A percentile compares a stretch with the other conserved stretches of the same genome.
Evolutionary conservation across 2,113 vertebrate genomes (phyloP).

Genomic region (Stomatorhinus ivindoensis): DNA sequence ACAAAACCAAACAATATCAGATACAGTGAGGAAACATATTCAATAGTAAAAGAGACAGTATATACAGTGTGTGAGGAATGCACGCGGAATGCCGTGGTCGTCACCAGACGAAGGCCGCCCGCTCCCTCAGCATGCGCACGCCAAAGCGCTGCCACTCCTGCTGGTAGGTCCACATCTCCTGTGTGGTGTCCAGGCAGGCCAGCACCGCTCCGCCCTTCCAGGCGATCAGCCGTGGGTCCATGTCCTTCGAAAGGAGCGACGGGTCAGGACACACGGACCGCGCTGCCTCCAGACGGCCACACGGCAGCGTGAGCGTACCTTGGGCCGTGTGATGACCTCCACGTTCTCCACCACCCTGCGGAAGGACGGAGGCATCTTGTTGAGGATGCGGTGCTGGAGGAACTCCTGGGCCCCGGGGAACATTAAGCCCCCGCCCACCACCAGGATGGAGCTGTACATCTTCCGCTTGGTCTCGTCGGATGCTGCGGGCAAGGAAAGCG

Average conservation of each 20-base stretch:
- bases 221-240: conserved; percentile 84
- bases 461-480: conserved; percentile 97
- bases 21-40: neutral
- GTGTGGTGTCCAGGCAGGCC: conserved; percentile 91
- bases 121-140: conserved; percentile 83
- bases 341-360: conserved; percentile 91
- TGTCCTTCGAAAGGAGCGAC: conserved; percentile 61
- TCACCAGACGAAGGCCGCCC: conserved; percentile 92
- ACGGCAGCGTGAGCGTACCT: conserved; percentile 56
- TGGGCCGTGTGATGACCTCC: conserved; percentile 92
- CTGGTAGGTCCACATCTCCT: conserved; percentile 95
- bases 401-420: conserved; percentile 93
- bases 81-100: neutral
- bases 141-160: conserved; percentile 93
- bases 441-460: conserved; percentile 96
- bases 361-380: conserved; percentile 98
- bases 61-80: neutral
- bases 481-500: conserved; percentile 50
- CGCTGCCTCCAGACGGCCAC: neutral
- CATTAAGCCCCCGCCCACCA: conserved; percentile 91
- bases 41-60: neutral
- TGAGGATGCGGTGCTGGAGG: conserved; percentile 91
- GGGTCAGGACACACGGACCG: too few species aligned
- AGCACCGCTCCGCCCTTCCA: conserved; percentile 95
- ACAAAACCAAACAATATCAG: neutral